Base-by-base conservation (phyloP, 2,797 vertebrate species). In the Sebastes flavidus region DNA sequence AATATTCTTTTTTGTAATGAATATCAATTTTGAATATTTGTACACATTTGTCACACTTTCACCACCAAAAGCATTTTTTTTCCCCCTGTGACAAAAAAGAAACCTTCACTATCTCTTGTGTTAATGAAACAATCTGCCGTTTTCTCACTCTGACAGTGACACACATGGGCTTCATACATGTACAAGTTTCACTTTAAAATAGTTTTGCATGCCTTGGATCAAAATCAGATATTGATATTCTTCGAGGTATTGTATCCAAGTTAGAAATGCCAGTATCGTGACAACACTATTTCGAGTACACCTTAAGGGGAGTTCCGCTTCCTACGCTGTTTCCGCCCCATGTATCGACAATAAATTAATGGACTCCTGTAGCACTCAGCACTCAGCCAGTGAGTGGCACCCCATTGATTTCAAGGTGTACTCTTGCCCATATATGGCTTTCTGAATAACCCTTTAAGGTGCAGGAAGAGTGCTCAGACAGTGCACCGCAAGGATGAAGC, bases 371-470 rank as follows among this genome's bases (percentile, higher is more conserved):
- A 94, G 95, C 94, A 93, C 95, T 95, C 93, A 95, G 94, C 94
- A 94, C 94, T 95, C 91, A 95, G 91, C 88, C 87, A 88, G 85
- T 93, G 93, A 95, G 93, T 95, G 93, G 94, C 94, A 95, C 91
- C 92, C 87, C 91, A 94, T 95, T 96, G 95, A 96, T 95, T 94
- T 94, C 87, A 95, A 96, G 95, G 95, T 96, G 95, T 95, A 95
- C 94, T 95, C 91, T 91, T 94, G 93, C 89, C 95, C 94, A 95
- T 95, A 94, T 95, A 95, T 91, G 93, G 94, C 91, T 95, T 93
- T 95, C 94, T 95, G 94, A 96, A 96, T 96, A 94, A 95, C 94
- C 94, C 94, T 95, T 96, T 95, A 96, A 96, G 94, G 94, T 94
- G 94, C 94, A 95, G 94, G 94, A 95, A 95, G 88, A 94, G 94